Base-by-base conservation (phyloP, 2,888 invertebrate species). In the Sminthurinus aureus region DNA sequence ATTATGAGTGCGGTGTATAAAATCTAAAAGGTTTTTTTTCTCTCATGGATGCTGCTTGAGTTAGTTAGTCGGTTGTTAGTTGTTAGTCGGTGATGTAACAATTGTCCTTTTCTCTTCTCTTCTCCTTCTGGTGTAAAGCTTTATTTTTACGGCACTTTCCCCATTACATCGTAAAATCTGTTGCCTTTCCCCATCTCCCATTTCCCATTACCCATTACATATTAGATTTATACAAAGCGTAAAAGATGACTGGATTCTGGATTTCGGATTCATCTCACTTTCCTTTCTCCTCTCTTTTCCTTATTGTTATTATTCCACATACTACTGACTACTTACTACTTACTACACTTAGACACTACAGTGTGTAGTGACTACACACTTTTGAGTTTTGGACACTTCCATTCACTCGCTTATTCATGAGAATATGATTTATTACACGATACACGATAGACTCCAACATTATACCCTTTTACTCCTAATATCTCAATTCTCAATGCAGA, bases 101-200 rank as follows among this genome's bases (percentile, higher is more conserved):
- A 38, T 38, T 38, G 38, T 38, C 38, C 38, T 38, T 38, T 38
- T 38, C 38, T 38, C 38, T 38, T 38, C 38, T 6, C 38, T 38
- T 38, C 38, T 38, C 38, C 38, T 38, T 38, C 3, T 38, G 6
- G 38, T 38, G 6, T 38, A 38, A 38, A 38, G 38, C 38, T 26
- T 26, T 51, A n/a, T 6, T 52, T 75, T 75, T 75, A 75, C 75
- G 26, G 15, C 18, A 18, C 51, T 38, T 51, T 13, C 75, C 38
- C 38, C 38, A 38, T 38, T 38, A 38, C 38, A 38, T n/a, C 38
- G 38, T 38, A 75, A 75, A 58, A 75, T 75, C 51, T 75, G 75
- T 75, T 75, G 38, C 75, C 75, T 75, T 75, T 75, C 38, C n/a
- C 75, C 75, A 74, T 18, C 18, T 12, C 18, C 69, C n/a, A n/a